Conservation (phyloP, 2,113 vertebrate genomes). For the Barnardius zonarius region DNA sequence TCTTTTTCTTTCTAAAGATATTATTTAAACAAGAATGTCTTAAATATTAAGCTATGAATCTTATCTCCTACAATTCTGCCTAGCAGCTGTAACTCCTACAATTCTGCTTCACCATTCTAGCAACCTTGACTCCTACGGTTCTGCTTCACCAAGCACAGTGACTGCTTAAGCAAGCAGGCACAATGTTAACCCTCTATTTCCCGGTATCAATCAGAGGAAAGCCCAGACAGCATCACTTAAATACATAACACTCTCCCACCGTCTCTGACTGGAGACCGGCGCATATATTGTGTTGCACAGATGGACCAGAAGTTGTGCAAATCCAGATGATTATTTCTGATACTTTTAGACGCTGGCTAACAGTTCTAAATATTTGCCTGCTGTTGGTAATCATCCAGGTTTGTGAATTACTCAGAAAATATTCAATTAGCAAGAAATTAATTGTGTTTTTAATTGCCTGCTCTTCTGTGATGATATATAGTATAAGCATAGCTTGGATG, state of each 20-base stretch:
- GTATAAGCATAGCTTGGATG: background rate
- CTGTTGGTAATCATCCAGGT: constrained; percentile 9
- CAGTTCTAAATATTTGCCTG: constrained; percentile 24
- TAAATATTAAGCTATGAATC: too few species aligned
- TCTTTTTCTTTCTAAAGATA: too few species aligned
- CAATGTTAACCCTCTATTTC: too few species aligned
- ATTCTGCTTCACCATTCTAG: too few species aligned
- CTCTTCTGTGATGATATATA: background rate
- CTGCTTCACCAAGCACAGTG: too few species aligned
- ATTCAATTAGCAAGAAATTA: constrained; percentile 40
- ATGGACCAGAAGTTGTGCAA: constrained; percentile 48
- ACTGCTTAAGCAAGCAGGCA: too few species aligned
- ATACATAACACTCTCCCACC: background rate
- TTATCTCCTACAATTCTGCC: too few species aligned
- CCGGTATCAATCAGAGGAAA: background rate
- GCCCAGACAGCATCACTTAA: background rate
- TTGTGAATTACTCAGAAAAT: constrained; percentile 30
- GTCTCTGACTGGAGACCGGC: background rate
- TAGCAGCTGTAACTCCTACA: too few species aligned
- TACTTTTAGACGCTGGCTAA: constrained; percentile 52
- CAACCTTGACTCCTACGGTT: too few species aligned
- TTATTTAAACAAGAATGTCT: too few species aligned
- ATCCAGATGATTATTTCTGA: constrained; percentile 60
- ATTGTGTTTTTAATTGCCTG: background rate
- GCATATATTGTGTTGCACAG: constrained; percentile 35